Conservation (phyloP, 2,888 invertebrate species). For the Papilio demoleus region DNA sequence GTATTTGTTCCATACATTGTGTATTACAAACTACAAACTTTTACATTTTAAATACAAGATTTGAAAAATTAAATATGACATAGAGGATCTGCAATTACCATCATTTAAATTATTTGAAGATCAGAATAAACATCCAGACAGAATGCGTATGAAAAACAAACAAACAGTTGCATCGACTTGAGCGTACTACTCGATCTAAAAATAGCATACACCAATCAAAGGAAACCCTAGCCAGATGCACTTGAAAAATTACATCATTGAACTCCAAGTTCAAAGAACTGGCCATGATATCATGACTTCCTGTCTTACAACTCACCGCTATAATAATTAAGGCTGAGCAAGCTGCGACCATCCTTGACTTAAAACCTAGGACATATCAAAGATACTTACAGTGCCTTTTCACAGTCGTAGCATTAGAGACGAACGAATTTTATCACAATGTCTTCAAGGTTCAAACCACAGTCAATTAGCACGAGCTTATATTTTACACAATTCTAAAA, state of each 20-base stretch:
- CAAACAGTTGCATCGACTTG: constrained; percentile 57
- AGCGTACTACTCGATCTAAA: constrained; percentile 65
- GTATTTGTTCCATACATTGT: too few relatives aligned
- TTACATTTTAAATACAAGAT: too few relatives aligned
- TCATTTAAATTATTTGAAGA: constrained; percentile 17
- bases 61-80: too few relatives aligned
- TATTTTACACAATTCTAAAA: constrained; percentile 26
- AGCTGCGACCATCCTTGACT: constrained; percentile 53
- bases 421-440: constrained; percentile 48
- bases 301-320: constrained; percentile 63
- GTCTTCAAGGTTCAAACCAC: constrained; percentile 20
- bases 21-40: too few relatives aligned
- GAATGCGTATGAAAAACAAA: constrained; percentile 84
- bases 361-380: constrained; percentile 47
- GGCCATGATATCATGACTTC: constrained; percentile 72
- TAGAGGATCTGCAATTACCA: too few relatives aligned
- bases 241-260: constrained; percentile 54
- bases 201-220: constrained; percentile 65
- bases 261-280: constrained; percentile 61
- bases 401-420: constrained; percentile 41
- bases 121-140: constrained; percentile 69
- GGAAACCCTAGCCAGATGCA: constrained; percentile 55
- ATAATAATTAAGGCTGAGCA: constrained; percentile 53
- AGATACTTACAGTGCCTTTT: constrained; percentile 45
- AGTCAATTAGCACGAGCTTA: constrained; percentile 21